Evolutionary conservation across 2,113 vertebrate species (phyloP), one percentile per base, ranked within the genome.

Genomic region (Hippocampus barbouri): DNA sequence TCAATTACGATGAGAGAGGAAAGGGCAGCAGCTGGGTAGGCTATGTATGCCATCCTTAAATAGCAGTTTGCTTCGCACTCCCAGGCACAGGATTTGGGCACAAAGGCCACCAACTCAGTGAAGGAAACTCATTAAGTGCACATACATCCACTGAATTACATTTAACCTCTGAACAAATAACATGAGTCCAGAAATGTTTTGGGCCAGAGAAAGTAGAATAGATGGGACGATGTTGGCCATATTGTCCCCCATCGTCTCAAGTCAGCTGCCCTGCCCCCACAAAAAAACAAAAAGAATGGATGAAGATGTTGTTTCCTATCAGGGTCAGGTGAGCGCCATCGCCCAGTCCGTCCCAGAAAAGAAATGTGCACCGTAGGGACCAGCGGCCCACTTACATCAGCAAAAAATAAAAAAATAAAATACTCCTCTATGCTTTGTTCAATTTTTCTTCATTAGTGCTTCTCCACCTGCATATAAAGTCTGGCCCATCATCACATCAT

Each of bases 331-430:
- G 76, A 86, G 85, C 90, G 88, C 91, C 92, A 92, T 83, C 70
- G 69, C 85, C 59, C 40, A 74, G 79, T 86, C 85, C 90, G 91
- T 79, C 91, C 91, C 90, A 92, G 91, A 93, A 92, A 92, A 88
- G 85, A 66, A 71, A 68, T 47, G 30, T 70, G 81, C 87, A 92
- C 91, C 87, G 65, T 85, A 88, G 92, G 91, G 92, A 93, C 88
- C 54, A 3, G 68, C 90, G 91, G 91, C 92, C 92, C 91, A 93
- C 76, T 91, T 91, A 77, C 51, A 80, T 75, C 87, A 88, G 80
- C 87, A 90, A 89, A 25, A 14, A 12, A 18, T 20, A 16, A 16
- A 20, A 21, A 18, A 53, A 53, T 8, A 20, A 89, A 89, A 88
- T 18, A 63, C 75, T 78, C 69, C 73, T 85, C 27, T 73, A 73